These are phyloP conservation scores for Leptinotarsa undecemlineata DNA, from an alignment of 1,140 invertebrate species.

Conservation along the genomic window DNA sequence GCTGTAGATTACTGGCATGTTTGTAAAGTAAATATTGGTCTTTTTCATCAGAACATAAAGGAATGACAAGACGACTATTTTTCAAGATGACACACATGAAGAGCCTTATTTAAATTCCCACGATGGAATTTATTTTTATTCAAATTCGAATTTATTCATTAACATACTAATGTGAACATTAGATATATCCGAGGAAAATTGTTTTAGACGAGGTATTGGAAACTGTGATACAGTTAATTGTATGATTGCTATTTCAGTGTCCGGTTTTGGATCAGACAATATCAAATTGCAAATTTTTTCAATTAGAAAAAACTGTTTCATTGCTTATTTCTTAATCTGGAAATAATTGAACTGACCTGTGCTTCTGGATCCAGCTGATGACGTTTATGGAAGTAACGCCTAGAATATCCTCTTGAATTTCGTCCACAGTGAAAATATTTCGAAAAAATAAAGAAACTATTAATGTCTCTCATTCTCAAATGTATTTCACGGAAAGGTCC, in stretches of 20 bases:
- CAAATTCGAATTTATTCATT: constrained; percentile 24
- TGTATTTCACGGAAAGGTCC: not conserved
- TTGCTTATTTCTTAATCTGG: not conserved
- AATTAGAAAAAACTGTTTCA: not conserved
- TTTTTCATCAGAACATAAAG: constrained; percentile 30
- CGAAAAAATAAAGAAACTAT: not conserved
- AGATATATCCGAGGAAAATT: not conserved
- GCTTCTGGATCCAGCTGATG: constrained; percentile 7
- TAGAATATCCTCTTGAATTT: not conserved
- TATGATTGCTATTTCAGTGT: no score
- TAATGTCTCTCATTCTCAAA: not conserved
- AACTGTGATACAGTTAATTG: no score
- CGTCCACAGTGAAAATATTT: not conserved
- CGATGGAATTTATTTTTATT: constrained; percentile 20
- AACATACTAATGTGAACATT: constrained; percentile 28
- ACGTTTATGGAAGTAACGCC: not conserved
- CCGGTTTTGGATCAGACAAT: no score
- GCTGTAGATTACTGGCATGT: constrained; percentile 33
- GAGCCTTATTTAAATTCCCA: constrained; percentile 34
- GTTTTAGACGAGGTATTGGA: no score
- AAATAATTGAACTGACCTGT: not conserved
- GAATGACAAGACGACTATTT: constrained; percentile 31
- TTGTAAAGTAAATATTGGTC: constrained; percentile 38
- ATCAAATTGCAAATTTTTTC: no score
- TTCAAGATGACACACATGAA: constrained; percentile 30